phyloP scores from a whole-genome alignment of 2,888 invertebrate genomes.

The Drosophila falleni region DNA sequence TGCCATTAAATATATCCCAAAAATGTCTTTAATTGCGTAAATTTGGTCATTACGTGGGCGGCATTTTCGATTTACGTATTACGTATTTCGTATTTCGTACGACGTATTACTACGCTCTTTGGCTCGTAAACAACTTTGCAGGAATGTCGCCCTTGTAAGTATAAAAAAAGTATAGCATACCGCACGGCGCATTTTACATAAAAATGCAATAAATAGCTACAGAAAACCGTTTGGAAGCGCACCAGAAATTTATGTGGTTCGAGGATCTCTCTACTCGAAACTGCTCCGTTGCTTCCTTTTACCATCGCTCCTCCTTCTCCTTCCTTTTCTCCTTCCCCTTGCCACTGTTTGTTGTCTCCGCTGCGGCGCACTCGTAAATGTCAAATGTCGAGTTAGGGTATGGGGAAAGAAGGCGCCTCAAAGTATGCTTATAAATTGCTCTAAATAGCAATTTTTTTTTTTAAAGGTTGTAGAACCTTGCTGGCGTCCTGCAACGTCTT shows the following conservation, averaged over 20 bases:
- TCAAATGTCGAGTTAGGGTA: slow-evolving; percentile 64
- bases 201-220: slow-evolving; percentile 81
- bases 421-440: slow-evolving; percentile 81
- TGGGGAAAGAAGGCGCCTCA: slow-evolving; percentile 60
- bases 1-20: slow-evolving; percentile 56
- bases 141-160: slow-evolving; percentile 53
- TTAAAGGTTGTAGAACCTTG: slow-evolving; percentile 17
- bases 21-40: slow-evolving; percentile 65
- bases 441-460: slow-evolving; percentile 77
- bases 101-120: slow-evolving; percentile 46
- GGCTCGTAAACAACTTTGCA: slow-evolving; percentile 75
- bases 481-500: slow-evolving; percentile 47
- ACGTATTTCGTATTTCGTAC: slow-evolving; percentile 25
- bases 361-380: slow-evolving; percentile 68
- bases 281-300: slow-evolving; percentile 4
- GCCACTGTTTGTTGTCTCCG: slow-evolving; percentile 28
- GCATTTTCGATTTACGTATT: slow-evolving; percentile 62
- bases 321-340: not conserved
- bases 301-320: not conserved
- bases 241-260: slow-evolving; percentile 70
- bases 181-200: slow-evolving; percentile 76
- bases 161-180: slow-evolving; percentile 58
- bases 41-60: slow-evolving; percentile 64
- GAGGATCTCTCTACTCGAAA: slow-evolving; percentile 48
- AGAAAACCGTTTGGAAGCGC: slow-evolving; percentile 62